Evolutionary conservation across 2,888 invertebrate genomes (phyloP).

Genomic region (Drosophila sordidapex): DNA sequence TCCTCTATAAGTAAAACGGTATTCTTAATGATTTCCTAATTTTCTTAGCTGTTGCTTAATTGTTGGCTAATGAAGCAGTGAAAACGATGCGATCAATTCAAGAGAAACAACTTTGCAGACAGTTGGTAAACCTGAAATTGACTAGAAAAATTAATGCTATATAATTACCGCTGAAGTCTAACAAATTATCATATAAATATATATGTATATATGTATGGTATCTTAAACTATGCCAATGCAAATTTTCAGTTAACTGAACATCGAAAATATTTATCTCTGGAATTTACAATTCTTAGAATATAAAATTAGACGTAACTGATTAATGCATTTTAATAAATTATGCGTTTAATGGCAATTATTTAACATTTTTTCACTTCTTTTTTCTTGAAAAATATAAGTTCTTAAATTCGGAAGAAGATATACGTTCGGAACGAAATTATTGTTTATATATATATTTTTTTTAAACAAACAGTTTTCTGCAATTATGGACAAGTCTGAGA

Average conservation of each 20-base stretch:
- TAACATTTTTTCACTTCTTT: neutral
- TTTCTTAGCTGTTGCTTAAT: constrained; percentile 46
- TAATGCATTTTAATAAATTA: neutral
- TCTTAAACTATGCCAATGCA: neutral
- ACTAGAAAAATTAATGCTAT: constrained; percentile 16
- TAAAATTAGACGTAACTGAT: neutral
- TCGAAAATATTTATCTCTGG: neutral
- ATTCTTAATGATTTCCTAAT: constrained; percentile 30
- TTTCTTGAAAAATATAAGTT: neutral
- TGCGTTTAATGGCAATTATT: neutral
- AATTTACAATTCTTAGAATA: neutral
- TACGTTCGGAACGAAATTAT: neutral
- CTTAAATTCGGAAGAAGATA: neutral
- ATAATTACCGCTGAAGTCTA: neutral
- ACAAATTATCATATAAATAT: neutral
- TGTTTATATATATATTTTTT: neutral
- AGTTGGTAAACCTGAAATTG: constrained; percentile 36
- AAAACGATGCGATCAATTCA: constrained; percentile 34
- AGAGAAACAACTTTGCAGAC: constrained; percentile 43
- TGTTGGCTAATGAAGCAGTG: constrained; percentile 42
- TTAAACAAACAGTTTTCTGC: neutral
- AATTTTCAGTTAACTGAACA: neutral
- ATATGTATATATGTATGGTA: neutral
- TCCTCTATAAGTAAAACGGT: constrained; percentile 41
- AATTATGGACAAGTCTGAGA: constrained; percentile 12